Percentiles rank a stretch among this genome's conserved stretches.
phyloP scores from a whole-genome alignment of 1,140 invertebrate genomes.

The Laupala kohalensis region DNA sequence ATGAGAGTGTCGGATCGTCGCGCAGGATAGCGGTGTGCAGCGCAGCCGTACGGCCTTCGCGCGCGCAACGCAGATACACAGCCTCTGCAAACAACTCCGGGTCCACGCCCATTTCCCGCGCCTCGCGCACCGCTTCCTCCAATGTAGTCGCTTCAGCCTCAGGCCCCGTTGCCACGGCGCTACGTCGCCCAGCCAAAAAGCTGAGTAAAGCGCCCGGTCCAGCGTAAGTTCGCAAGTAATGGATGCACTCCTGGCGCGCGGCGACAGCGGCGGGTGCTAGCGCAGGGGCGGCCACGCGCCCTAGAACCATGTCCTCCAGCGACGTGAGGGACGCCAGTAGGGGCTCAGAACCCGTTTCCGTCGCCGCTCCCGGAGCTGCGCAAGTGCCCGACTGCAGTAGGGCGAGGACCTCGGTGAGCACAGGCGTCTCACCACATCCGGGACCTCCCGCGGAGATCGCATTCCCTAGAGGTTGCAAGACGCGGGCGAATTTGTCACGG shows the following conservation, averaged over 20 bases:
- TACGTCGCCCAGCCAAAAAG: slow-evolving; percentile 51
- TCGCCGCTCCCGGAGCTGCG: slow-evolving; percentile 27
- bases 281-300: slow-evolving; percentile 23
- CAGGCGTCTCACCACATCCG: slow-evolving; percentile 37
- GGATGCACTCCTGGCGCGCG: slow-evolving; percentile 54
- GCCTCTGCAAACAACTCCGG: slow-evolving; percentile 53
- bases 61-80: slow-evolving; percentile 50
- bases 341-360: not conserved
- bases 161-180: slow-evolving; percentile 24
- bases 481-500: slow-evolving; percentile 47
- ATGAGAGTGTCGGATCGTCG: slow-evolving; percentile 43
- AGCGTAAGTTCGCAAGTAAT: slow-evolving; percentile 58
- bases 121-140: slow-evolving; percentile 42
- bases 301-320: slow-evolving; percentile 37
- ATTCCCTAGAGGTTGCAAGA: slow-evolving; percentile 26
- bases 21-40: slow-evolving; percentile 44
- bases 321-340: slow-evolving; percentile 38
- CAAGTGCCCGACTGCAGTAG: slow-evolving; percentile 45
- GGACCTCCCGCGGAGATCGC: slow-evolving; percentile 19
- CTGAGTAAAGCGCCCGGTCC: slow-evolving; percentile 49
- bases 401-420: slow-evolving; percentile 51
- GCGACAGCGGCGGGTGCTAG: slow-evolving; percentile 30
- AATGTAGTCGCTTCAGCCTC: too few species aligned
- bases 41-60: slow-evolving; percentile 40
- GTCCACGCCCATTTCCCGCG: slow-evolving; percentile 45